Percentiles rank a stretch among this genome's conserved stretches.
These are phyloP conservation scores for Vollenhovia emeryi DNA, from an alignment of 1,140 invertebrate genomes.

Conservation along the genomic window DNA sequence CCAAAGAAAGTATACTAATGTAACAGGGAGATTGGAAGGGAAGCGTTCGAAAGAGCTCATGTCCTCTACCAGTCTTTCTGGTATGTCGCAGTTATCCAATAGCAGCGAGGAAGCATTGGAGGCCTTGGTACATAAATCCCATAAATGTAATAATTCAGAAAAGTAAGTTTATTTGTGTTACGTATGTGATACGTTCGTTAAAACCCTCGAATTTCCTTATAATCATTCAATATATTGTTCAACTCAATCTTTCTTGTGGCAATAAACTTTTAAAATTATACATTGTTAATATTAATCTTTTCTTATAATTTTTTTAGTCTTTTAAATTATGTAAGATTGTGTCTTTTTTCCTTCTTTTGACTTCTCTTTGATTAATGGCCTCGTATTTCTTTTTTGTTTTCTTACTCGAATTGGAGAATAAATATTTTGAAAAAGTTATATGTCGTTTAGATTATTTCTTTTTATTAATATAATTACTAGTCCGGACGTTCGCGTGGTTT, in stretches of 20 bases:
- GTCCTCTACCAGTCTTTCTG: conserved; percentile 83
- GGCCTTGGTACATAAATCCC: conserved; percentile 80
- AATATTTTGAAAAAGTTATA: background rate
- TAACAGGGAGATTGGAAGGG: conserved; percentile 75
- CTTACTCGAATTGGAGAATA: background rate
- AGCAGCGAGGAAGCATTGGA: conserved; percentile 83
- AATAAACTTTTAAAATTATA: background rate
- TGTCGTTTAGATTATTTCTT: too few relatives aligned
- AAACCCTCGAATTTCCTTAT: background rate
- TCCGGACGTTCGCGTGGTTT: too few relatives aligned
- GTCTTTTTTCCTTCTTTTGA: background rate
- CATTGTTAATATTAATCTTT: background rate
- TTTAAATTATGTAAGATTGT: background rate
- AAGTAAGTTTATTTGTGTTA: conserved; percentile 71
- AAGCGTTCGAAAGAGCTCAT: conserved; percentile 83
- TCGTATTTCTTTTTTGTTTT: background rate
- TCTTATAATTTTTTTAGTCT: background rate
- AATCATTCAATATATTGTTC: background rate
- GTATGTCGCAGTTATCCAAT: conserved; percentile 84
- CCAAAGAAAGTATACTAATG: conserved; percentile 76
- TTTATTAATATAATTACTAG: too few relatives aligned
- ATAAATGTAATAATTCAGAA: conserved; percentile 75
- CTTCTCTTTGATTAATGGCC: background rate
- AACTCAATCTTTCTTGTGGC: background rate
- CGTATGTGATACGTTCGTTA: background rate